Evolutionary conservation across 2,888 invertebrate genomes (phyloP), one percentile per base, ranked within the genome.

Genomic region (Oxytorus armatus): DNA sequence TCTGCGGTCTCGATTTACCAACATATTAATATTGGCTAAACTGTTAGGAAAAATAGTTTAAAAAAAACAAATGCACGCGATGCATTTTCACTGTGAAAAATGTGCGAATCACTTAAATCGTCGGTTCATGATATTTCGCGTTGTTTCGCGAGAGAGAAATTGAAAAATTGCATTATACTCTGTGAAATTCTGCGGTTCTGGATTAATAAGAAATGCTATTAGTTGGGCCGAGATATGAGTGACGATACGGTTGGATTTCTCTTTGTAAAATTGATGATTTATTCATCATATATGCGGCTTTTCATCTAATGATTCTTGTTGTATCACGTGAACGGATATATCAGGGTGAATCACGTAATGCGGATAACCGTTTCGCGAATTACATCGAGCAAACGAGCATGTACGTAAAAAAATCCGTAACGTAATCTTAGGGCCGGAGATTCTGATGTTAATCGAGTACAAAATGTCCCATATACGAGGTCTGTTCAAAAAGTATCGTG

Each of bases 321-420:
- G 66, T 61, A 42, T 79, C 82, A 77, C 81, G 83, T 83, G 85
- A 84, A 77, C 78, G 84, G n/a, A 84, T 84, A 75, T 81, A 73
- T 83, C 83, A 81, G 66, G 83, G 68, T 76, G 83, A 83, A 83
- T 83, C 85, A 69, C 70, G 83, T 82, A 85, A 85, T 83, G 84
- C 82, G 82, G 82, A 86, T 86, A 86, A 84, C 80, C 80, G 83
- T 80, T 82, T n/a, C n/a, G n/a, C 82, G 83, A 81, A 85, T 83
- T 72, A 69, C 77, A 68, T 44, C 61, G 61, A 80, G 61, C 39
- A 29, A 44, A 36, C 39, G 36, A 63, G 72, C 51, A 33, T 7
- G 7, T 18, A 29, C 57, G 23, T n/a, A n/a, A n/a, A n/a, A n/a
- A n/a, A n/a, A n/a, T n/a, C n/a, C n/a, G n/a, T n/a, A n/a, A n/a